Percentiles rank a stretch among this genome's conserved stretches.
Evolutionary conservation across 2,888 invertebrate genomes (phyloP).

Genomic region (Drepanosiphum platanoidis): DNA sequence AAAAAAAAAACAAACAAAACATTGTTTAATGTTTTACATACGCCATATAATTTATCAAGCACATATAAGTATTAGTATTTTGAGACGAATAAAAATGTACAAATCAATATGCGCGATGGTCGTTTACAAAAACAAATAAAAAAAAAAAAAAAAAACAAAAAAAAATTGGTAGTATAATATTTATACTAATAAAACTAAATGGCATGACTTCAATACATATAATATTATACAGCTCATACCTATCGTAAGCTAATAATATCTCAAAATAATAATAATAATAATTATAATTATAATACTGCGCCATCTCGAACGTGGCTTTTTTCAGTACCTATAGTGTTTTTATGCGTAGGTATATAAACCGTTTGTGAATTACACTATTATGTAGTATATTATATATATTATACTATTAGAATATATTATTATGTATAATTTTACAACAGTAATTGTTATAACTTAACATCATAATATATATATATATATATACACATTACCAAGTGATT

Average conservation of each 20-base stretch:
- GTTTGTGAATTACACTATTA: not conserved
- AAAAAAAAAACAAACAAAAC: not conserved
- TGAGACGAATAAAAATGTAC: conserved; percentile 41
- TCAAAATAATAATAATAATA: not conserved
- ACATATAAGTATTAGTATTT: conserved; percentile 17
- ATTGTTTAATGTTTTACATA: not conserved
- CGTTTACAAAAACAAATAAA: no score
- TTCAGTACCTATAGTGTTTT: not conserved
- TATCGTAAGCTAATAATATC: not conserved
- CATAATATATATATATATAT: not conserved
- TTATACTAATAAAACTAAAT: conserved; percentile 45
- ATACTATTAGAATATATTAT: not conserved
- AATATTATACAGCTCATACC: conserved; percentile 22
- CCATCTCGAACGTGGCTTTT: not conserved
- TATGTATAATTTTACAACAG: not conserved
- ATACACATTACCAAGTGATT: not conserved
- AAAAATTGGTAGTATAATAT: conserved; percentile 9
- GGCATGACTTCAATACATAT: conserved; percentile 24
- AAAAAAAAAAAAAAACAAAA: no score
- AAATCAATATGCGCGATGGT: conserved; percentile 32
- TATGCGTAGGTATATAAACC: not conserved
- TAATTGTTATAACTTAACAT: not conserved
- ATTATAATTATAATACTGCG: not conserved
- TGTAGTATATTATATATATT: not conserved
- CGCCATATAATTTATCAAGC: conserved; percentile 41